Evolutionary conservation across 2,113 vertebrate species (phyloP), one percentile per base, ranked within the genome.

Genomic region (Mesitornis unicolor): DNA sequence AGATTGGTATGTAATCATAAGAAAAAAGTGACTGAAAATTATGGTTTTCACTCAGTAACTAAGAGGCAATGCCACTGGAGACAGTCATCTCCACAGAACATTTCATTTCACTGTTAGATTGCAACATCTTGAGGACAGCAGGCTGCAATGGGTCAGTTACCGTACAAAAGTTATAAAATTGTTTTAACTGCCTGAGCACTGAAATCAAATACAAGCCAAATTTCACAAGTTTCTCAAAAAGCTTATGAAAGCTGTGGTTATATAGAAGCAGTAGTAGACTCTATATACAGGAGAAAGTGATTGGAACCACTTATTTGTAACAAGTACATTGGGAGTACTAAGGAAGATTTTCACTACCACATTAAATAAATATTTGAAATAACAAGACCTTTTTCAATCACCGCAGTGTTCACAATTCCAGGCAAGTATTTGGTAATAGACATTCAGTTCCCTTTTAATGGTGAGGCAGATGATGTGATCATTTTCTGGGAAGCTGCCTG

Each of bases 31-130:
- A 67, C 33, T 38, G 43, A 56, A 89, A 70, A 51, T 8, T 0
- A 28, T 71, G 17, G 9, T 71, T 17, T 59, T 86, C 15, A 22
- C 15, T 28, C 4, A 10, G 17, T 33, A 26, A 56, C 7, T 31
- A 71, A 42, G 13, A 63, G 17, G 6, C 22, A 36, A 18, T 18
- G 7, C 18, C 4, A 36, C 20, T 33, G 15, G 40, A 73, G 40
- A 45, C 0, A 0, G 9, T 35, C 9, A 42, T 33, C 47, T 89
- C 43, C 29, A 43, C 5, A 5, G 13, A 69, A n/a, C 2, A 13
- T 57, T 68, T 35, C 4, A 64, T 63, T 80, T 73, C 16, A 68
- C 2, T 18, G 28, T 47, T 33, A 35, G 11, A 50, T 33, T 77
- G 33, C 40, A 74, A 22, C 28, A 35, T 16, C 19, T 2, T 36